Conservation (phyloP, 1,140 invertebrate genomes). For the Campoletis sonorensis region DNA sequence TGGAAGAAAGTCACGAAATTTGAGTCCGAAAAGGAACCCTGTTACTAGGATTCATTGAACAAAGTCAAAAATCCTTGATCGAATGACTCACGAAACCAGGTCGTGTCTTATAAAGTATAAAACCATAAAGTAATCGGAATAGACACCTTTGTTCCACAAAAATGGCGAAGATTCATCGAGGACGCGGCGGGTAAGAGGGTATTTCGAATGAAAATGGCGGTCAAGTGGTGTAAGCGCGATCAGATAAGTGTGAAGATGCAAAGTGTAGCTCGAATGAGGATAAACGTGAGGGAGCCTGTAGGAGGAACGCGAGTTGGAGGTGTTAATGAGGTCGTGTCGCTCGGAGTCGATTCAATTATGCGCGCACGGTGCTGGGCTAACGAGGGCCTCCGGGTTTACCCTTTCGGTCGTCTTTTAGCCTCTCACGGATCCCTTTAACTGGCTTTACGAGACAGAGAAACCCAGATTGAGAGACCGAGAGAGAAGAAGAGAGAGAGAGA, state of each 20-base stretch:
- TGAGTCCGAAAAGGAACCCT: too few relatives aligned
- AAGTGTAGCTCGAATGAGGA: slow-evolving; percentile 52
- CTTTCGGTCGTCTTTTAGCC: slow-evolving; percentile 68
- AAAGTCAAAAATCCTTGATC: too few relatives aligned
- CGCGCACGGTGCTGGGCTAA: slow-evolving; percentile 71
- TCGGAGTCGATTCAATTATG: slow-evolving; percentile 76
- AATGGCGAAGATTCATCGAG: too few relatives aligned
- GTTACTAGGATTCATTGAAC: too few relatives aligned
- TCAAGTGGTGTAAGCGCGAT: neutral
- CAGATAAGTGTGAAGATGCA: slow-evolving; percentile 8
- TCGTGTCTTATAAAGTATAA: too few relatives aligned
- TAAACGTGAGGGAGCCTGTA: slow-evolving; percentile 75
- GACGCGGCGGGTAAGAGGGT: neutral
- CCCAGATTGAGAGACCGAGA: neutral
- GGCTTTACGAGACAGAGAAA: slow-evolving; percentile 41
- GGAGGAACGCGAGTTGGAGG: slow-evolving; percentile 71
- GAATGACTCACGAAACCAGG: too few relatives aligned
- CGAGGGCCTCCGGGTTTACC: slow-evolving; percentile 69
- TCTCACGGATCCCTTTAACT: slow-evolving; percentile 62
- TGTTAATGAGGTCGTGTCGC: slow-evolving; percentile 77
- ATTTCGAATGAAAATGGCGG: neutral
- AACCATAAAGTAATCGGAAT: too few relatives aligned
- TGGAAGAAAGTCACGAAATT: too few relatives aligned
- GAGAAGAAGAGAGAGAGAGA: neutral
- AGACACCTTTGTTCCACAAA: too few relatives aligned